A percentile compares a stretch with the other conserved stretches of the same genome.
Evolutionary conservation across 2,113 vertebrate species (phyloP).

Genomic region (human): GRCh38 chr7:137322501-137323000

Average conservation of each 20-base stretch:
- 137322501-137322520: background rate
- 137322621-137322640: background rate
- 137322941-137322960: background rate
- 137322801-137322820: background rate
- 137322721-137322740: background rate
- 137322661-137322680: background rate
- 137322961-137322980: fast-evolving
- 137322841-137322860: background rate
- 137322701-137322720: background rate
- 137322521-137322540: background rate
- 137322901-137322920: background rate
- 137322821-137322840: background rate
- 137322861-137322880: background rate
- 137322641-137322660: background rate
- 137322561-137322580: background rate
- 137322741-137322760: background rate
- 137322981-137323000: fast-evolving
- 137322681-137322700: background rate
- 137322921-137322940: background rate
- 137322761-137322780: background rate
- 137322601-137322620: background rate
- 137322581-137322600: background rate
- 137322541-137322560: background rate
- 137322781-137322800: background rate
- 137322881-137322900: background rate